Conservation (phyloP, 1,140 invertebrate genomes). For the Laupala kohalensis region DNA sequence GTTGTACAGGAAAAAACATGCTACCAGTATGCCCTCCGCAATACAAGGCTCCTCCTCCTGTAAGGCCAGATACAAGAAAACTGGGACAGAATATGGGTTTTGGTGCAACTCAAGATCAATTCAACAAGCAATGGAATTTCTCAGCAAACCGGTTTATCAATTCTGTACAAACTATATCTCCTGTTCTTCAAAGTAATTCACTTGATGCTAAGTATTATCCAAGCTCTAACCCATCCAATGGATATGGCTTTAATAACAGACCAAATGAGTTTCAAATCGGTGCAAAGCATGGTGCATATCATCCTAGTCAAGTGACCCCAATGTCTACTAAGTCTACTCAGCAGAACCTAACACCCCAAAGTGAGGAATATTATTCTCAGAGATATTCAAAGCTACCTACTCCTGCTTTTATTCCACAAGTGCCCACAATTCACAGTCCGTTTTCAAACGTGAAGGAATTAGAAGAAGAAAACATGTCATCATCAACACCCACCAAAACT, state of each 20-base stretch:
- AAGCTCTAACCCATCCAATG: background rate
- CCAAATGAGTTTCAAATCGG: background rate
- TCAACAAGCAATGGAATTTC: background rate
- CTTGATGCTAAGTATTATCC: too few relatives aligned
- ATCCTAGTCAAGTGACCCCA: constrained; percentile 1
- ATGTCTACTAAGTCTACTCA: background rate
- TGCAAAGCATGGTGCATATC: background rate
- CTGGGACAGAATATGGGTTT: background rate
- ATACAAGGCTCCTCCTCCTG: background rate
- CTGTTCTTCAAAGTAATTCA: background rate
- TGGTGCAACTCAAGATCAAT: background rate
- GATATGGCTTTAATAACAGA: background rate
- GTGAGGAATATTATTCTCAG: background rate
- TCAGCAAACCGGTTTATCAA: too few relatives aligned
- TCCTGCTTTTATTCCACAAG: background rate
- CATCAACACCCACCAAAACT: constrained; percentile 2
- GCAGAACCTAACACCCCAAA: background rate
- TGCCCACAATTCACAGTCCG: background rate
- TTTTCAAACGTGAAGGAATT: background rate
- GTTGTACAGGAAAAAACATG: background rate
- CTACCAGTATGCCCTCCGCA: background rate
- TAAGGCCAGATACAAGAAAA: background rate
- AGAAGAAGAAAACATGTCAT: background rate
- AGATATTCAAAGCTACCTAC: background rate
- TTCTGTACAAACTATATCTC: background rate